Evolutionary conservation across 2,113 vertebrate species (phyloP).

Genomic region (Apaloderma vittatum): DNA sequence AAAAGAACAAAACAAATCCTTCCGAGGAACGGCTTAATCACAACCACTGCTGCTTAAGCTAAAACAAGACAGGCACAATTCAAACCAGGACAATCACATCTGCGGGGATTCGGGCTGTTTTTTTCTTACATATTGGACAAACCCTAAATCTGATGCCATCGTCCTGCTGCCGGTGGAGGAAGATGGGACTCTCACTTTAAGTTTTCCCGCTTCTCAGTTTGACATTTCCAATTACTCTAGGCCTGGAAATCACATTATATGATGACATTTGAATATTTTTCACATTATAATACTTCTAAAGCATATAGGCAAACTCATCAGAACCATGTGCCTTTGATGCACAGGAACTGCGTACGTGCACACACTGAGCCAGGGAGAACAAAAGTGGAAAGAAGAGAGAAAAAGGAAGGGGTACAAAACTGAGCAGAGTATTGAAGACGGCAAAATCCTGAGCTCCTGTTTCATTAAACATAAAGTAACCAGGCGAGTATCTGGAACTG

Average conservation of each 20-base stretch:
- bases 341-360: background rate
- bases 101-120: background rate
- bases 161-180: background rate
- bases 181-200: background rate
- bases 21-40: slow-evolving; percentile 36
- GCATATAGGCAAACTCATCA: background rate
- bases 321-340: background rate
- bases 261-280: background rate
- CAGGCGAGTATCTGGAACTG: slow-evolving; percentile 1
- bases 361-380: background rate
- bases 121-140: background rate
- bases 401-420: background rate
- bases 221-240: background rate
- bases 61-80: background rate
- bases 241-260: background rate
- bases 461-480: slow-evolving; percentile 25
- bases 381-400: background rate
- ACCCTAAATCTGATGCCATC: background rate
- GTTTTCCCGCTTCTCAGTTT: background rate
- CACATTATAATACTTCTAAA: background rate
- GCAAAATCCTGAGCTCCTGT: slow-evolving; percentile 23
- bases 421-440: background rate
- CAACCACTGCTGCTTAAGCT: background rate
- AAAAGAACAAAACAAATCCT: slow-evolving; percentile 14
- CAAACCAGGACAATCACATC: background rate